phyloP scores from a whole-genome alignment of 2,113 vertebrate species.

The Ellobius talpinus region DNA sequence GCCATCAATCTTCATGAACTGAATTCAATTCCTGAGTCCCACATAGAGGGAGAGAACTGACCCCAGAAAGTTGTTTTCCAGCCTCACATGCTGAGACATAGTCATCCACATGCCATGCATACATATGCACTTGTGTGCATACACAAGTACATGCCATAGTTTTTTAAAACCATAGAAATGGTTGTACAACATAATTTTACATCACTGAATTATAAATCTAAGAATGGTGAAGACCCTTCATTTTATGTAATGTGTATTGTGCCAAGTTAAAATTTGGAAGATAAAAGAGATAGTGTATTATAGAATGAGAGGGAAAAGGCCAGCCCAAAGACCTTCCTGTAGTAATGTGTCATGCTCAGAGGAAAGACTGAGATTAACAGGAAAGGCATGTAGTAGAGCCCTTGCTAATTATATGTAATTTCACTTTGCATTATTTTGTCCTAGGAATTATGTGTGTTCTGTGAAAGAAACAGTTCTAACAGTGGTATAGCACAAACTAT shows the following conservation, averaged over 20 bases:
- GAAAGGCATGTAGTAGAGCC: not conserved
- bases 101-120: too few species aligned
- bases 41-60: not conserved
- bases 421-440: constrained; percentile 38
- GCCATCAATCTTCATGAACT: not conserved
- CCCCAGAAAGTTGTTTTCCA: not conserved
- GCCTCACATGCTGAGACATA: not conserved
- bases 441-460: constrained; percentile 12
- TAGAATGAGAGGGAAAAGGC: not conserved
- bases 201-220: not conserved
- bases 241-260: not conserved
- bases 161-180: not conserved
- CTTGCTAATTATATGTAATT: constrained; percentile 41
- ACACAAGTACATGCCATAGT: too few species aligned
- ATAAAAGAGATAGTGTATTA: not conserved
- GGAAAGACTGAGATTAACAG: not conserved
- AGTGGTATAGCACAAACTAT: not conserved
- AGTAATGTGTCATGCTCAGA: not conserved
- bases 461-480: constrained; percentile 31
- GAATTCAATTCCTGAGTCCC: not conserved
- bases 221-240: not conserved
- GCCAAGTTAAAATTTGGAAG: not conserved
- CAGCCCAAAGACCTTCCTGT: not conserved
- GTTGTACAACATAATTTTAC: not conserved
- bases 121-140: too few species aligned